phyloP scores from a whole-genome alignment of 2,113 vertebrate genomes.

The Syngnathus floridae region DNA sequence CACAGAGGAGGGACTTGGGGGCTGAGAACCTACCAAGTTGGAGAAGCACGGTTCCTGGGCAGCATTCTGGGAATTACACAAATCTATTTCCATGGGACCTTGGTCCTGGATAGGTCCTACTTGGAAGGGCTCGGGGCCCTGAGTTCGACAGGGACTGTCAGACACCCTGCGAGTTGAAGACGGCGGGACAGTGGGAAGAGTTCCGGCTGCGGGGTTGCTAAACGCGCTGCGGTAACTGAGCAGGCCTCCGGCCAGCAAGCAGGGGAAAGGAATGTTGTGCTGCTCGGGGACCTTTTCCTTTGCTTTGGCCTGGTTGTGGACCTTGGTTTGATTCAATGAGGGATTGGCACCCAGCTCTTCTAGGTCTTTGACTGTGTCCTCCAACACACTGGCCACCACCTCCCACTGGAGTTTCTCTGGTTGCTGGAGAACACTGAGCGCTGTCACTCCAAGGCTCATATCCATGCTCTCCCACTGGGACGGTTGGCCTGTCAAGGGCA shows the following conservation, averaged over 20 bases:
- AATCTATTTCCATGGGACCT: conserved; percentile 93
- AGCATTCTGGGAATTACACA: conserved; percentile 75
- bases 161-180: conserved; percentile 66
- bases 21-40: conserved; percentile 59
- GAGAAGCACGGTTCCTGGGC: conserved; percentile 80
- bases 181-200: conserved; percentile 63
- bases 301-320: conserved; percentile 76
- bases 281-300: conserved; percentile 92
- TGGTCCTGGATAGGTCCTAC: conserved; percentile 71
- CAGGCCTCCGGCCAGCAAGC: conserved; percentile 90
- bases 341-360: conserved; percentile 96
- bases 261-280: conserved; percentile 98
- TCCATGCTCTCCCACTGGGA: conserved; percentile 95
- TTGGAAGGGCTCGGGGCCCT: conserved; percentile 78
- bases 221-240: conserved; percentile 91
- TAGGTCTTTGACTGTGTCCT: conserved; percentile 97
- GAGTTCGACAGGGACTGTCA: conserved; percentile 88
- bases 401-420: conserved; percentile 98
- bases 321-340: conserved; percentile 81
- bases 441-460: conserved; percentile 88
- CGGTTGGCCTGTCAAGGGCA: conserved; percentile 75
- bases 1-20: conserved; percentile 65
- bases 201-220: conserved; percentile 79
- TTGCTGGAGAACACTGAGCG: conserved; percentile 93
- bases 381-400: conserved; percentile 94